A percentile compares a stretch with the other conserved stretches of the same genome.
phyloP scores from a whole-genome alignment of 2,888 invertebrate species.

The Teleiodes luculella region DNA sequence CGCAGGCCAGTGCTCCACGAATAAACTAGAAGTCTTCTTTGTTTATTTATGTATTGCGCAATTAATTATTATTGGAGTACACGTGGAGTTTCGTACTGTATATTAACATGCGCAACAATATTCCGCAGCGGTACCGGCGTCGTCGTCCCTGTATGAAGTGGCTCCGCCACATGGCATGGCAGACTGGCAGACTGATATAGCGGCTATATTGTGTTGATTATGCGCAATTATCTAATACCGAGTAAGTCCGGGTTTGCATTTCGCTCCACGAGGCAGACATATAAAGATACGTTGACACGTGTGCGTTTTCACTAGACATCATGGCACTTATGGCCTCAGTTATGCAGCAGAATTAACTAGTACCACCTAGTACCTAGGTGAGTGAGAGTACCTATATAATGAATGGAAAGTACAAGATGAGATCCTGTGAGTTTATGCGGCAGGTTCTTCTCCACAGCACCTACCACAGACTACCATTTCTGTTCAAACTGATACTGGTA shows the following conservation, averaged over 20 bases:
- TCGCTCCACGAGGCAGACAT: constrained; percentile 22
- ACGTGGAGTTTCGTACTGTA: constrained; percentile 4
- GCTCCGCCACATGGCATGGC: background rate
- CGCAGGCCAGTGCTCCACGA: background rate
- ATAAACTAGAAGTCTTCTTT: background rate
- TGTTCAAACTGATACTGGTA: no score
- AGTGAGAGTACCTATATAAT: no score
- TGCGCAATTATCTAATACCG: constrained; percentile 29
- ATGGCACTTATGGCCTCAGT: constrained; percentile 8
- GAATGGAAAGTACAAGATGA: no score
- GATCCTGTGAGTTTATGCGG: no score
- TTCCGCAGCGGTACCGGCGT: background rate
- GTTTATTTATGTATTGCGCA: constrained; percentile 3
- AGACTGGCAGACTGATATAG: background rate
- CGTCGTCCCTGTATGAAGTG: background rate
- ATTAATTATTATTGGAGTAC: background rate
- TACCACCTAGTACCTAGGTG: no score
- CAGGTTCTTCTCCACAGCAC: no score
- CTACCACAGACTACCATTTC: no score
- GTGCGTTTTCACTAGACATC: constrained; percentile 23
- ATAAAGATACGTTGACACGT: constrained; percentile 19
- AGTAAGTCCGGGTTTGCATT: constrained; percentile 5
- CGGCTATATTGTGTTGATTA: constrained; percentile 13
- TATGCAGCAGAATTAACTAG: no score
- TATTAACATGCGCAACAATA: constrained; percentile 4